Conservation (phyloP, 2,888 invertebrate genomes). For the Cataglyphis albicans region DNA sequence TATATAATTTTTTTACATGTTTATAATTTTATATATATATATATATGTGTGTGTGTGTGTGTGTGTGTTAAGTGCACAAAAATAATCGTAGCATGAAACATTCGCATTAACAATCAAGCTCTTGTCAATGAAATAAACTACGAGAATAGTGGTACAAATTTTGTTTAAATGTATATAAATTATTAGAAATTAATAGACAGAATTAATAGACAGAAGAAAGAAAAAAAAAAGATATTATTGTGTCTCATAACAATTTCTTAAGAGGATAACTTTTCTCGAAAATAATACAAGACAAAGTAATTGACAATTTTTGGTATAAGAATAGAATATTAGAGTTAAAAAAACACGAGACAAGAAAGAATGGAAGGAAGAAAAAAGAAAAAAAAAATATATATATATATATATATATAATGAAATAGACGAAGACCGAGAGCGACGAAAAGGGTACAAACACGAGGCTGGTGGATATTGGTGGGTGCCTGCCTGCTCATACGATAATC, state of each 20-base stretch:
- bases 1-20: not conserved
- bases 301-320: not conserved
- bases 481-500: constrained; percentile 75
- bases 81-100: not conserved
- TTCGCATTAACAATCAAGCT: not conserved
- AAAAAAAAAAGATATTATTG: not conserved
- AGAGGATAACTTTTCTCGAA: not conserved
- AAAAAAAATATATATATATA: not conserved
- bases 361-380: not conserved
- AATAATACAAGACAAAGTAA: not conserved
- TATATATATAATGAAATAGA: constrained; percentile 50
- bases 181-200: not conserved
- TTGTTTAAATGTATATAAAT: not conserved
- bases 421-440: constrained; percentile 59
- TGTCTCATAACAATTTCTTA: not conserved
- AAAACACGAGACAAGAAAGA: not conserved
- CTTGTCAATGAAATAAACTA: not conserved
- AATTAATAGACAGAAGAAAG: not conserved
- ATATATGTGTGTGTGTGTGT: no score
- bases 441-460: constrained; percentile 69
- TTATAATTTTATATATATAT: no score
- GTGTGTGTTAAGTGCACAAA: not conserved
- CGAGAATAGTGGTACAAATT: not conserved
- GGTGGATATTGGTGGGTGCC: constrained; percentile 74
- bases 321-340: not conserved